Percentiles rank a stretch among this genome's conserved stretches.
Evolutionary conservation across 2,113 vertebrate genomes (phyloP).

Genomic region (Halichoeres trimaculatus): DNA sequence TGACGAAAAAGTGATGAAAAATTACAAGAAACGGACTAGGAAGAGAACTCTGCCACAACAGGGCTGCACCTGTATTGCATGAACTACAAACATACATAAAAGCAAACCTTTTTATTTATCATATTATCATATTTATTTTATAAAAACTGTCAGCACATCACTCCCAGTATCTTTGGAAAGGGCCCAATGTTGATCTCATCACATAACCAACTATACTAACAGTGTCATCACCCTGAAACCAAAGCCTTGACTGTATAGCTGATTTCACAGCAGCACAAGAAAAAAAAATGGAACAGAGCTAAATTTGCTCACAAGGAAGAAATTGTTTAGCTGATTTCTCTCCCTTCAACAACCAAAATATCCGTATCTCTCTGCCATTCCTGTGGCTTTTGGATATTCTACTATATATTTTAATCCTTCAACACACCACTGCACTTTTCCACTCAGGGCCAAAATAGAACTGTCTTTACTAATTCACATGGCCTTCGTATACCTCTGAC

Average conservation of each 20-base stretch:
- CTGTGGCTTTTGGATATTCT: constrained; percentile 3
- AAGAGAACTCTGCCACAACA: no score
- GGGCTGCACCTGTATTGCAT: no score
- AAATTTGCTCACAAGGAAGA: no score
- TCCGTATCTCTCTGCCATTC: background rate
- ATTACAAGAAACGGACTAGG: no score
- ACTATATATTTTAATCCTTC: background rate
- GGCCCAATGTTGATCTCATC: background rate
- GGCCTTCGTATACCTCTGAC: constrained; percentile 1
- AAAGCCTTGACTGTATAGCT: background rate
- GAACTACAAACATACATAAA: no score
- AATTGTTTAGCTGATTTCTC: background rate
- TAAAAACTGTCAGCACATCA: no score
- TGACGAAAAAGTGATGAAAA: no score
- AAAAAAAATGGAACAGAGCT: no score
- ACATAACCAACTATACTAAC: background rate
- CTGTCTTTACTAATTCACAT: constrained; percentile 25
- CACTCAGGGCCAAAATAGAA: constrained; percentile 12
- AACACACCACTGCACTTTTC: constrained; percentile 12
- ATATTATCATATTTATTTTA: no score
- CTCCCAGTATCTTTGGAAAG: no score
- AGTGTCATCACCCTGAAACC: background rate
- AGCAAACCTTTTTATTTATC: no score
- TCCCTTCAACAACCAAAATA: background rate
- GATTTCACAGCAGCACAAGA: no score